Evolutionary conservation across 1,140 invertebrate species (phyloP).

Genomic region (Procambarus virginalis): DNA sequence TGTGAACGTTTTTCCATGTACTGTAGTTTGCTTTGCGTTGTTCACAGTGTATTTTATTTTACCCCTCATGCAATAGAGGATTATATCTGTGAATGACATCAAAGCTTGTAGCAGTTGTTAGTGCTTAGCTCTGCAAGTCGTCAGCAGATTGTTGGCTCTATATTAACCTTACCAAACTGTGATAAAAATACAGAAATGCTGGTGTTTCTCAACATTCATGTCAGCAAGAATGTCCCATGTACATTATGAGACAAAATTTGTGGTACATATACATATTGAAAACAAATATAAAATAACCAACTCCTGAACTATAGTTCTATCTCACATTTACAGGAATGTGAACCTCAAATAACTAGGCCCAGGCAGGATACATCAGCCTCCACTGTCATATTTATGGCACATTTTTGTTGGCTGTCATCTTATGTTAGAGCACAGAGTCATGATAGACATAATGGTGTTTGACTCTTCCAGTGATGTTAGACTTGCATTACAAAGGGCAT

Average conservation of each 20-base stretch:
- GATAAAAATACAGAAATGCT: conserved; percentile 65
- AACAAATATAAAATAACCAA: too few species aligned
- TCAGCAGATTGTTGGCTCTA: conserved; percentile 56
- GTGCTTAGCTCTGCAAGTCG: conserved; percentile 63
- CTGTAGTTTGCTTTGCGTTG: not conserved
- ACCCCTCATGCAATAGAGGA: not conserved
- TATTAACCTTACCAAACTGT: conserved; percentile 66
- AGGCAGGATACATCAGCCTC: not conserved
- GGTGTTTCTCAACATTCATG: conserved; percentile 56
- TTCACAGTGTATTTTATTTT: not conserved
- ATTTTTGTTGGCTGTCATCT: conserved; percentile 46
- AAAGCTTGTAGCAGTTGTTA: conserved; percentile 15
- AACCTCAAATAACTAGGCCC: too few species aligned
- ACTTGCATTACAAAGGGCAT: conserved; percentile 37
- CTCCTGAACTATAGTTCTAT: too few species aligned
- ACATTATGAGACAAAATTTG: not conserved
- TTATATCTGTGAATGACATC: not conserved
- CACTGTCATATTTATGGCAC: conserved; percentile 25
- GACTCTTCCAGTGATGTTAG: conserved; percentile 32
- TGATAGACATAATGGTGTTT: conserved; percentile 29
- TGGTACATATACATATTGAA: not conserved
- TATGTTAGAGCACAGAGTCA: conserved; percentile 58
- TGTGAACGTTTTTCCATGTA: not conserved
- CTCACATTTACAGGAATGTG: too few species aligned
- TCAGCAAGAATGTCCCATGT: conserved; percentile 56